Conservation (phyloP, 2,888 invertebrate genomes). For the Limnephilus lunatus region DNA sequence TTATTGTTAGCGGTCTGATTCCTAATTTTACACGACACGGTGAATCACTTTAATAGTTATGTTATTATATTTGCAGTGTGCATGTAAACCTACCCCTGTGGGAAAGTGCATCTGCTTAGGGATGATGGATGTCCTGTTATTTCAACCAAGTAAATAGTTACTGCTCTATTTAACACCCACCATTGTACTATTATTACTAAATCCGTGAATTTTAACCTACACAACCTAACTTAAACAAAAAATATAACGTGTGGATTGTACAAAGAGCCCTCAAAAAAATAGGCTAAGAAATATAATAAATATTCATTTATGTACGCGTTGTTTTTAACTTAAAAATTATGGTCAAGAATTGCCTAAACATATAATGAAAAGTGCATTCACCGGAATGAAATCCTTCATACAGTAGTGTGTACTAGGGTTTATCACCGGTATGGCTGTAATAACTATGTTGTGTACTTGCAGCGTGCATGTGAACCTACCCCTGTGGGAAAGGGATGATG, state of each 20-base stretch:
- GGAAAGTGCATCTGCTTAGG: constrained; percentile 16
- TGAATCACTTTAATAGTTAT: neutral
- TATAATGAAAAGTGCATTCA: no score
- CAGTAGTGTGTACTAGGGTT: no score
- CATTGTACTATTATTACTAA: neutral
- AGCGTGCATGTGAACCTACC: neutral
- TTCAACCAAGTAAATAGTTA: neutral
- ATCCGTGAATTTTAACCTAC: no score
- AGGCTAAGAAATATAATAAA: no score
- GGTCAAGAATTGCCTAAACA: no score
- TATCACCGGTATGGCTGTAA: neutral
- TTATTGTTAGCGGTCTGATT: neutral
- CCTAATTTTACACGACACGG: no score
- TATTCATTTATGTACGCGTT: no score
- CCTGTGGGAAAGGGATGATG: constrained; percentile 13
- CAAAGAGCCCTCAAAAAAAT: no score
- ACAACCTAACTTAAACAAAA: no score
- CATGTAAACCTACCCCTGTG: neutral
- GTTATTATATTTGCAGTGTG: neutral
- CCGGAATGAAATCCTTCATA: no score
- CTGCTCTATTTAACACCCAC: neutral
- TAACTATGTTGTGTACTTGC: neutral
- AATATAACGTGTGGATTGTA: no score
- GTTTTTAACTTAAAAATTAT: no score
- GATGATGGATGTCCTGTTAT: constrained; percentile 15